phyloP scores from a whole-genome alignment of 2,888 invertebrate genomes.

The Caenorhabditis sp. region DNA sequence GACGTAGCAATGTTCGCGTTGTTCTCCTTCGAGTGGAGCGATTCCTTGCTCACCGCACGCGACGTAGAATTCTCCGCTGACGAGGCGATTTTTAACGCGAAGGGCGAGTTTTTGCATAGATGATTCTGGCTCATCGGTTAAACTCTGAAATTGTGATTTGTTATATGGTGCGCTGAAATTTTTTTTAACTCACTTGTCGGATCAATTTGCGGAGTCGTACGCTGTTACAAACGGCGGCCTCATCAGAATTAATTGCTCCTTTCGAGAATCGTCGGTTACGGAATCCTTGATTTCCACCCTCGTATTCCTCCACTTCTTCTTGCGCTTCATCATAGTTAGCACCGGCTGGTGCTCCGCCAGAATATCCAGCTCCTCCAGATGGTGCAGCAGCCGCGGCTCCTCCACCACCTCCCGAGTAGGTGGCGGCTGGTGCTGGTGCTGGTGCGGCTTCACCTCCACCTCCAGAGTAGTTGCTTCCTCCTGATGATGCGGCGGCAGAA shows the following conservation, averaged over 20 bases:
- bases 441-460: slow-evolving; percentile 13
- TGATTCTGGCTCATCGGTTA: slow-evolving; percentile 43
- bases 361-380: slow-evolving; percentile 9
- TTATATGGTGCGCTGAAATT: too few species aligned
- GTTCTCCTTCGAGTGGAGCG: slow-evolving; percentile 45
- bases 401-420: slow-evolving; percentile 40
- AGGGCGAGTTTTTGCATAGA: slow-evolving; percentile 47
- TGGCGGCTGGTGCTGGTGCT: slow-evolving; percentile 31
- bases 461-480: slow-evolving; percentile 42
- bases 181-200: slow-evolving; percentile 43
- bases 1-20: slow-evolving; percentile 50
- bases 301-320: slow-evolving; percentile 45
- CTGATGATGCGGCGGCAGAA: slow-evolving; percentile 15
- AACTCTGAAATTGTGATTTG: slow-evolving; percentile 18
- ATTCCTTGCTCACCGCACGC: slow-evolving; percentile 52
- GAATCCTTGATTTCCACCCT: slow-evolving; percentile 42
- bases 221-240: slow-evolving; percentile 42
- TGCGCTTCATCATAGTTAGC: slow-evolving; percentile 51
- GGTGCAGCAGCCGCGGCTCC: slow-evolving; percentile 21
- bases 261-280: slow-evolving; percentile 49
- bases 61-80: slow-evolving; percentile 52
- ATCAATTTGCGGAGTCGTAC: slow-evolving; percentile 44
- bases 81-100: slow-evolving; percentile 43
- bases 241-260: slow-evolving; percentile 22
- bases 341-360: slow-evolving; percentile 37